Evolutionary conservation across 2,113 vertebrate genomes (phyloP).

Genomic region (Psephotus haematonotus): DNA sequence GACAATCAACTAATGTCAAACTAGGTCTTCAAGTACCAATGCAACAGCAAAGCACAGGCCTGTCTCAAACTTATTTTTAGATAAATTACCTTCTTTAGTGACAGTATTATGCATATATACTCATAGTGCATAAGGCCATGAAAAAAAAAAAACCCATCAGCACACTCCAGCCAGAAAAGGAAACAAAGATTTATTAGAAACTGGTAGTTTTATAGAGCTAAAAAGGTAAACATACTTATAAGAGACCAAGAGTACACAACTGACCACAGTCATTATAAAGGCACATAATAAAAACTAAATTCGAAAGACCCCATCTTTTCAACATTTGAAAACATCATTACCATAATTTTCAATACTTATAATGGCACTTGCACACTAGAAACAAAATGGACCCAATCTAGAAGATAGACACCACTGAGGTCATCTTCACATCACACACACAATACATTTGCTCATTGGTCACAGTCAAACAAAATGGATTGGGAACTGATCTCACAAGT

Average conservation of each 20-base stretch:
- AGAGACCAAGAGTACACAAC: conserved; percentile 17
- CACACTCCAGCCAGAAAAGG: background rate
- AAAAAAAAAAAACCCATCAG: background rate
- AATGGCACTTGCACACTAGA: conserved; percentile 35
- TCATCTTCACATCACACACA: background rate
- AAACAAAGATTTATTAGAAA: conserved; percentile 67
- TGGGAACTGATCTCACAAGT: background rate
- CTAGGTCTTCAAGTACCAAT: background rate
- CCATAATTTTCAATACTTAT: background rate
- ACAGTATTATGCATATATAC: background rate
- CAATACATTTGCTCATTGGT: background rate
- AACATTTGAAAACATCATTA: background rate
- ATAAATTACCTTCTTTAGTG: background rate
- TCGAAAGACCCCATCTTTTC: background rate
- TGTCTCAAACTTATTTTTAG: background rate
- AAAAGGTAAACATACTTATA: conserved; percentile 37
- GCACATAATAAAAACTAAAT: conserved; percentile 38
- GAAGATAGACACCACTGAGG: background rate
- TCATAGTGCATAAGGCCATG: background rate
- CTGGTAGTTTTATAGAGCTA: background rate
- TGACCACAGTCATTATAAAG: conserved; percentile 12
- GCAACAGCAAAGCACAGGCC: background rate
- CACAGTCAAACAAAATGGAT: background rate
- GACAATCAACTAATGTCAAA: background rate
- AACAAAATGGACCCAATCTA: background rate